Evolutionary conservation across 2,113 vertebrate genomes (phyloP).

Genomic region (Cephalopterus ornatus): DNA sequence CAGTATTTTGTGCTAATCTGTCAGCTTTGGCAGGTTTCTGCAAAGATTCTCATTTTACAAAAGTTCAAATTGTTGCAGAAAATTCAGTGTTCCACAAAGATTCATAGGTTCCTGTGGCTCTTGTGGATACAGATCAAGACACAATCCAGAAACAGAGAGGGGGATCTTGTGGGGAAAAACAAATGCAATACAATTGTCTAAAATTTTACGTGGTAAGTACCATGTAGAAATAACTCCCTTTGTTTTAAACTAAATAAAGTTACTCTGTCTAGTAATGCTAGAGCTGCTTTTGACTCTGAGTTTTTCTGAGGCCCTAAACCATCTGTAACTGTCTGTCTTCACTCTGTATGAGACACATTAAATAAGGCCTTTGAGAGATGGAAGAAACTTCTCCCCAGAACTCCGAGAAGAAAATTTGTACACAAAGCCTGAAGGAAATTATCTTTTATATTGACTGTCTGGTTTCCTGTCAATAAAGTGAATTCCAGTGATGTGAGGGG

Average conservation of each 20-base stretch:
- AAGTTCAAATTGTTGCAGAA: background rate
- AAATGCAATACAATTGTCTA: background rate
- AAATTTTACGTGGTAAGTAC: background rate
- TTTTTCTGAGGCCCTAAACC: background rate
- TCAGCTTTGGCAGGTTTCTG: background rate
- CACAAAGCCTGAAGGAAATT: background rate
- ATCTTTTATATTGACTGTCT: background rate
- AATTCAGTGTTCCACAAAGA: background rate
- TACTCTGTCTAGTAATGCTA: background rate
- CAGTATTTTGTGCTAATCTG: background rate
- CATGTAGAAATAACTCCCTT: background rate
- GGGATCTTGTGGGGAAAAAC: background rate
- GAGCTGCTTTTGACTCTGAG: background rate
- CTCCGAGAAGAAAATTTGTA: background rate
- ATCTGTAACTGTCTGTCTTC: background rate
- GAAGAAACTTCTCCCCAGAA: background rate
- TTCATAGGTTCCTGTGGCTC: background rate
- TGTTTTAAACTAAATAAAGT: background rate
- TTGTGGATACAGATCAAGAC: background rate
- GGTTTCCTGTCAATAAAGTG: background rate
- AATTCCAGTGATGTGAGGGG: background rate
- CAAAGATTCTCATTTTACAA: background rate
- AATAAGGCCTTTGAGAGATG: background rate
- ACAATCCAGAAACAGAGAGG: background rate
- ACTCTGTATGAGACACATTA: background rate